phyloP scores from a whole-genome alignment of 2,797 vertebrate species.

The Alexandromys oeconomus region DNA sequence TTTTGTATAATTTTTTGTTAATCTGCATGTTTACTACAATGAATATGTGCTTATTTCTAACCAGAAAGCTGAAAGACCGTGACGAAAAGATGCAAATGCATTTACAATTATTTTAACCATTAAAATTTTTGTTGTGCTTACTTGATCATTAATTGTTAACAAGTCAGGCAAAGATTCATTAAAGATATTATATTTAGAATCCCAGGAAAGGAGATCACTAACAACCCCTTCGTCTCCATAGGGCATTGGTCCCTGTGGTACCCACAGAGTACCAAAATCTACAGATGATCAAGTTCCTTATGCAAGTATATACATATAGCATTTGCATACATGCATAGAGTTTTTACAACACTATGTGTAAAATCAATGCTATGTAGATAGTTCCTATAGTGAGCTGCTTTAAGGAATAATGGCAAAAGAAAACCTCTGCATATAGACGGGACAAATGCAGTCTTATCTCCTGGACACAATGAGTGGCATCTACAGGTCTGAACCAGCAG shows the following conservation, averaged over 20 bases:
- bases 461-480: neutral
- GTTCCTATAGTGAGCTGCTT: neutral
- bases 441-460: neutral
- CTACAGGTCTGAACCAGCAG: neutral
- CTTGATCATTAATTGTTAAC: constrained; percentile 39
- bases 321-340: neutral
- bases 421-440: too few relatives aligned
- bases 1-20: constrained; percentile 27
- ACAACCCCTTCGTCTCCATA: neutral
- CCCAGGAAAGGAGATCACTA: neutral
- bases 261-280: neutral
- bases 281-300: neutral
- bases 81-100: neutral
- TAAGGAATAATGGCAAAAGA: neutral
- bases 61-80: neutral
- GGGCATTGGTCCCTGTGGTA: neutral
- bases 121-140: neutral
- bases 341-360: neutral
- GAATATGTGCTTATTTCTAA: neutral
- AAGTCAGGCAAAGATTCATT: constrained; percentile 22
- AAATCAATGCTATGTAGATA: neutral
- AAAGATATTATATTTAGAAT: neutral
- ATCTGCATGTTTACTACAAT: neutral
- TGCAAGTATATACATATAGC: neutral
- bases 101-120: neutral